Conservation (phyloP, 2,113 vertebrate genomes). For the Semnornis frantzii region DNA sequence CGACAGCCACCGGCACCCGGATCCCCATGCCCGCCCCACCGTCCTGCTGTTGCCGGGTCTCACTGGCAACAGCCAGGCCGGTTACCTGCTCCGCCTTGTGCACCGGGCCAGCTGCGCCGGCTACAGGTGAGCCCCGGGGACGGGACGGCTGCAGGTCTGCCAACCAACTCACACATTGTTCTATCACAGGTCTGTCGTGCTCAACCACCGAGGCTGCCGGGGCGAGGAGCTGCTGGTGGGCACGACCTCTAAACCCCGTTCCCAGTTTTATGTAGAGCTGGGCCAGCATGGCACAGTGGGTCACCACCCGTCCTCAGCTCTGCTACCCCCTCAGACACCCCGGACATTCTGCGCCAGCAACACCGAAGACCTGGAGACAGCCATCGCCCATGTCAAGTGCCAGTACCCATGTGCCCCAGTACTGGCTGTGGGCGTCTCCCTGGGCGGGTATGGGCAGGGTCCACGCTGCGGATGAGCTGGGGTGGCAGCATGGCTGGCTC, state of each 20-base stretch:
- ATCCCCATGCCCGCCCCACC: not conserved
- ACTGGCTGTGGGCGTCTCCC: not conserved
- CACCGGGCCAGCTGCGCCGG: not conserved
- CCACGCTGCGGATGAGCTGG: not conserved
- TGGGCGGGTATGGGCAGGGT: not conserved
- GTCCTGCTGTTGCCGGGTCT: not conserved
- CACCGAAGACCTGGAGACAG: constrained; percentile 71
- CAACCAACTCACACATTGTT: not conserved
- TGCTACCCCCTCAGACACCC: constrained; percentile 72
- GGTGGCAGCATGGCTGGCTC: not conserved
- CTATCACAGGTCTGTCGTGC: no score
- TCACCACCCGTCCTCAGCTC: not conserved
- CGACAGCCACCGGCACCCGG: not conserved
- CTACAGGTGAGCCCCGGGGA: not conserved
- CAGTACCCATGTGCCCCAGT: not conserved
- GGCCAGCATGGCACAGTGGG: not conserved
- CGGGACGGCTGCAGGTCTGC: not conserved
- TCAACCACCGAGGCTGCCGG: not conserved
- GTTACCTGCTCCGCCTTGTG: not conserved
- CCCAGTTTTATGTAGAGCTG: not conserved
- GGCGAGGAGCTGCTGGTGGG: not conserved
- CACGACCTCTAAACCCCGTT: not conserved
- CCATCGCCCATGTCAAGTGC: not conserved
- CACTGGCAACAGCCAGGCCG: not conserved
- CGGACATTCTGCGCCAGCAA: constrained; percentile 80